Percentiles rank a stretch among this genome's conserved stretches.
Evolutionary conservation across 2,113 vertebrate genomes (phyloP).

Genomic region (Myrmophylax atrothorax): DNA sequence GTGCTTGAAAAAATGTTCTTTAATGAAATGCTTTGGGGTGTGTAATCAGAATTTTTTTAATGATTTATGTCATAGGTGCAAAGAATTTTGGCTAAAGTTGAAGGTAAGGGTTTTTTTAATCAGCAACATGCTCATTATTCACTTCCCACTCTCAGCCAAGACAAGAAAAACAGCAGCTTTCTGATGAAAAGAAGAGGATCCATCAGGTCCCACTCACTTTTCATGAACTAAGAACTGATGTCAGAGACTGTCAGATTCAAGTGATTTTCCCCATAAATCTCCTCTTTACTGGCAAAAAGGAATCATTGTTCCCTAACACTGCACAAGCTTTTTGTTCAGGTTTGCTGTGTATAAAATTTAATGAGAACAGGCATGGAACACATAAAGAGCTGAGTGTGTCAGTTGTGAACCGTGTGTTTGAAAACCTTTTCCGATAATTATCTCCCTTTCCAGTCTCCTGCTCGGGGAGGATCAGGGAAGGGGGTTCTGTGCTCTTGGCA

Average conservation of each 20-base stretch:
- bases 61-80: slow-evolving; percentile 43
- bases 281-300: slow-evolving; percentile 63
- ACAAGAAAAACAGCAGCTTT: slow-evolving; percentile 63
- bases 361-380: slow-evolving; percentile 62
- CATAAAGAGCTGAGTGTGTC: slow-evolving; percentile 55
- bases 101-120: slow-evolving; percentile 58
- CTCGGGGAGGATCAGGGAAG: neutral
- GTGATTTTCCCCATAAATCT: slow-evolving; percentile 71
- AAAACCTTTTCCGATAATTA: slow-evolving; percentile 59
- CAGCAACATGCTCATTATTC: slow-evolving; percentile 62
- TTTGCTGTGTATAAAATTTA: slow-evolving; percentile 72
- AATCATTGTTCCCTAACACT: slow-evolving; percentile 66
- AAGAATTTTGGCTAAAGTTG: slow-evolving; percentile 48
- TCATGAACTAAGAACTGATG: slow-evolving; percentile 70
- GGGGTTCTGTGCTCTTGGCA: neutral
- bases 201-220: slow-evolving; percentile 69
- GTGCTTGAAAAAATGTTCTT: neutral
- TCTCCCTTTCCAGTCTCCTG: neutral
- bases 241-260: slow-evolving; percentile 72
- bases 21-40: slow-evolving; percentile 34
- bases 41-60: slow-evolving; percentile 30
- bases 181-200: slow-evolving; percentile 64
- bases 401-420: slow-evolving; percentile 50
- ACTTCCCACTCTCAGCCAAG: slow-evolving; percentile 64
- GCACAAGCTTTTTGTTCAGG: slow-evolving; percentile 61